phyloP scores from a whole-genome alignment of 2,113 vertebrate species.

The Coregonus clupeaformis region DNA sequence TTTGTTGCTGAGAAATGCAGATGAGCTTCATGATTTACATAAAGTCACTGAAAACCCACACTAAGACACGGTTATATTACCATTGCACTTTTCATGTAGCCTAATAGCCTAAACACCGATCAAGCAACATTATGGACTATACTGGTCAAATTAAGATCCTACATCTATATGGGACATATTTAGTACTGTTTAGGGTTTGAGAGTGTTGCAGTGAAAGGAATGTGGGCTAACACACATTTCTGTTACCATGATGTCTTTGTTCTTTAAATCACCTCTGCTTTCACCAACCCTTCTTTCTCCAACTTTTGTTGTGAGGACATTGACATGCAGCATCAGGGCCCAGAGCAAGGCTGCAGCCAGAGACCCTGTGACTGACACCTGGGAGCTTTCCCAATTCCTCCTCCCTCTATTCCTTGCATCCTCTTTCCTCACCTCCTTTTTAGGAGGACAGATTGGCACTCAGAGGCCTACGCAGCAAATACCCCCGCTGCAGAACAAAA shows the following conservation, averaged over 20 bases:
- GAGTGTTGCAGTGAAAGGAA: constrained; percentile 31
- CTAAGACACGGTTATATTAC: no score
- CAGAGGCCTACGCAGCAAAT: constrained; percentile 17
- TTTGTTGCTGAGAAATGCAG: no score
- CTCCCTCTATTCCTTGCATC: no score
- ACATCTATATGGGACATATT: constrained; percentile 32
- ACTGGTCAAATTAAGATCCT: no score
- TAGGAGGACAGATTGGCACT: constrained; percentile 42
- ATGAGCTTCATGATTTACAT: no score
- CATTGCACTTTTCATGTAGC: no score
- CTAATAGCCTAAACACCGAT: no score
- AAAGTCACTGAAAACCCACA: no score
- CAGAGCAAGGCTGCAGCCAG: constrained; percentile 2
- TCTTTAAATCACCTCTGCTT: constrained; percentile 37
- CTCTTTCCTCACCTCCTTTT: neutral
- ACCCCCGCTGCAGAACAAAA: constrained; percentile 46
- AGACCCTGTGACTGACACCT: constrained; percentile 58
- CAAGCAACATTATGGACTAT: no score
- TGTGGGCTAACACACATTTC: constrained; percentile 22
- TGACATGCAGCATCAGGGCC: constrained; percentile 61
- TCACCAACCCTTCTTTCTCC: constrained; percentile 39
- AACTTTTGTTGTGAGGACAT: constrained; percentile 53
- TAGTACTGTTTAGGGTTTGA: constrained; percentile 13
- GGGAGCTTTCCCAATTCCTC: constrained; percentile 1
- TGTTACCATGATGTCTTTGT: constrained; percentile 23